Percentiles rank a stretch among this genome's conserved stretches.
phyloP scores from a whole-genome alignment of 2,888 invertebrate genomes.

The Oligia latruncula region DNA sequence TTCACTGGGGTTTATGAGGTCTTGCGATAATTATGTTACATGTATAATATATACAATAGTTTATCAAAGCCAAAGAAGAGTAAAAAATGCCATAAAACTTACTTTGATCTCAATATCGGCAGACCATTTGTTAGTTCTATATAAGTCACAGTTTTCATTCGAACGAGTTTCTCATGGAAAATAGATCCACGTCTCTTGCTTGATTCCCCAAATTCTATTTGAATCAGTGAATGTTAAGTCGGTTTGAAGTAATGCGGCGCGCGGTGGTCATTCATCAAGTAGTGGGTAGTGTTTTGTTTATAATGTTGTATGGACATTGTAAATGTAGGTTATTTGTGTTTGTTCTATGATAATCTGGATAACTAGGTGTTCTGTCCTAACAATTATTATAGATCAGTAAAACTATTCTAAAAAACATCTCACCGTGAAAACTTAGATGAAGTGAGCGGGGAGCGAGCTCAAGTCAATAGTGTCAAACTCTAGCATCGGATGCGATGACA shows the following conservation, averaged over 20 bases:
- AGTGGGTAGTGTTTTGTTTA: slow-evolving; percentile 29
- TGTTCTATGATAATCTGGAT: neutral
- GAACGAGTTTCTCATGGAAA: slow-evolving; percentile 43
- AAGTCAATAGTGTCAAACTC: no score
- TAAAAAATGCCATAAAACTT: neutral
- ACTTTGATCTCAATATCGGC: slow-evolving; percentile 35
- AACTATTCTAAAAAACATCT: neutral
- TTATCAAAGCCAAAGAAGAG: neutral
- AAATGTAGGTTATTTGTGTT: neutral
- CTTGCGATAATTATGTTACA: no score
- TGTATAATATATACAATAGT: neutral
- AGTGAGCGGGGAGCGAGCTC: no score
- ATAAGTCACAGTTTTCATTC: slow-evolving; percentile 37
- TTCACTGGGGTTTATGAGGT: no score
- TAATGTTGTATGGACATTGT: neutral
- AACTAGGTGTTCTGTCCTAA: neutral
- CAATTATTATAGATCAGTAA: no score
- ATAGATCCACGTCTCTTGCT: slow-evolving; percentile 41
- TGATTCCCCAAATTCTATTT: slow-evolving; percentile 60
- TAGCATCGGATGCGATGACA: no score
- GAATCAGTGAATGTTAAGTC: slow-evolving; percentile 65
- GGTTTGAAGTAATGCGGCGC: slow-evolving; percentile 56
- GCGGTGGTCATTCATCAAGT: slow-evolving; percentile 44
- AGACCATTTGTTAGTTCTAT: slow-evolving; percentile 42
- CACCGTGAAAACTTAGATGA: no score